phyloP scores from a whole-genome alignment of 2,113 vertebrate genomes.

The Fregata magnificens region DNA sequence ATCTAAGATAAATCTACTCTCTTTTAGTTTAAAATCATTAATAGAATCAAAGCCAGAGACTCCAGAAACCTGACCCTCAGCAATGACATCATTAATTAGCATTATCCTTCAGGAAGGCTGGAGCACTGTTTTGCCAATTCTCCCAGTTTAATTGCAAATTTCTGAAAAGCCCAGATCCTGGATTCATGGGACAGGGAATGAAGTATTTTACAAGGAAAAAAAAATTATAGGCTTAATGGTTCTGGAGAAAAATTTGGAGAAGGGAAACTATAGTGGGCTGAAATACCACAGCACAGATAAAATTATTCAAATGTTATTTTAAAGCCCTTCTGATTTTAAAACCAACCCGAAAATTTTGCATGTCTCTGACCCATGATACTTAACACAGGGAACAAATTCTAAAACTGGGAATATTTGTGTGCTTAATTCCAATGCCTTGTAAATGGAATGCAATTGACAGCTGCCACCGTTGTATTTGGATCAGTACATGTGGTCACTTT shows the following conservation, averaged over 20 bases:
- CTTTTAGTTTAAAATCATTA: not conserved
- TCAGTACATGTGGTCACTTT: not conserved
- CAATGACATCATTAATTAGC: not conserved
- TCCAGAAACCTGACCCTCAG: not conserved
- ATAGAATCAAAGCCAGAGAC: not conserved
- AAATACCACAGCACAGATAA: not conserved
- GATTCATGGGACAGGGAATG: not conserved
- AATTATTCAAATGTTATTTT: not conserved
- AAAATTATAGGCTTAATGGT: not conserved
- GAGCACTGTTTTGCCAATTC: not conserved
- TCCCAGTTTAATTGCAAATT: not conserved
- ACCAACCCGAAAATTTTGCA: not conserved
- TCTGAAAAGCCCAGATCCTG: not conserved
- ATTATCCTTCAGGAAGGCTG: not conserved
- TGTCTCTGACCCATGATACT: not conserved
- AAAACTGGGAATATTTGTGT: not conserved
- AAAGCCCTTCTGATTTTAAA: not conserved
- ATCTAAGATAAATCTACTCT: not conserved
- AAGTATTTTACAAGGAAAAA: not conserved
- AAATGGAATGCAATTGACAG: not conserved
- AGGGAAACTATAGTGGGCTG: not conserved
- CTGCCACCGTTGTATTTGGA: not conserved
- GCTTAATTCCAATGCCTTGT: not conserved
- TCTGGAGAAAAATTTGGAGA: not conserved
- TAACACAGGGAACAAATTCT: not conserved